A percentile compares a stretch with the other conserved stretches of the same genome.
Conservation (phyloP, 2,797 vertebrate genomes). For the Neopelma chrysocephalum region DNA sequence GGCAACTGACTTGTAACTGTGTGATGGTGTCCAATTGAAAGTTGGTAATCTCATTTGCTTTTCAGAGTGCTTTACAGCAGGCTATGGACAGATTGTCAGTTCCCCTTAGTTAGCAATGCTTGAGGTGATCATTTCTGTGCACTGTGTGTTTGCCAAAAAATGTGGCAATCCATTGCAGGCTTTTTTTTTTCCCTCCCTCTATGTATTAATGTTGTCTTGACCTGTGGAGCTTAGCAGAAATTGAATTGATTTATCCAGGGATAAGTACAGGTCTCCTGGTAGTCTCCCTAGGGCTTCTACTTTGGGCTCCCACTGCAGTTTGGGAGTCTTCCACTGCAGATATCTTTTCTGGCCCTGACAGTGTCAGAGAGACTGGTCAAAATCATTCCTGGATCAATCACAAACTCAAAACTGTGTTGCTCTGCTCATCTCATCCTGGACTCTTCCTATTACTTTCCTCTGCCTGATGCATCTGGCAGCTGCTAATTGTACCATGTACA, state of each 20-base stretch:
- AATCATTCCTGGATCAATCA: neutral
- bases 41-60: slow-evolving; percentile 12
- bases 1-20: neutral
- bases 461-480: neutral
- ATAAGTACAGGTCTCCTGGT: neutral
- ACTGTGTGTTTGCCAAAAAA: neutral
- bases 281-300: neutral
- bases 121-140: neutral
- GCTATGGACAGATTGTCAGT: neutral
- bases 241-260: neutral
- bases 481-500: rapidly evolving
- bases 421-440: neutral
- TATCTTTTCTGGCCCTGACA: neutral
- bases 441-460: neutral
- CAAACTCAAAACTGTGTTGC: rapidly evolving
- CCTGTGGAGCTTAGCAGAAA: neutral
- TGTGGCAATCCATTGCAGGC: neutral
- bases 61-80: slow-evolving; percentile 1
- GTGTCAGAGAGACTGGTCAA: neutral
- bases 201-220: neutral
- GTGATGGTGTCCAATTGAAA: neutral
- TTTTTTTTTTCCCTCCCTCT: rapidly evolving
- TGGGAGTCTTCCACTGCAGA: neutral
- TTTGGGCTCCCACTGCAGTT: neutral
- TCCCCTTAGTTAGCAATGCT: slow-evolving; percentile 8